Evolutionary conservation across 1,140 invertebrate genomes (phyloP).

Genomic region (Ditylenchus dipsaci): DNA sequence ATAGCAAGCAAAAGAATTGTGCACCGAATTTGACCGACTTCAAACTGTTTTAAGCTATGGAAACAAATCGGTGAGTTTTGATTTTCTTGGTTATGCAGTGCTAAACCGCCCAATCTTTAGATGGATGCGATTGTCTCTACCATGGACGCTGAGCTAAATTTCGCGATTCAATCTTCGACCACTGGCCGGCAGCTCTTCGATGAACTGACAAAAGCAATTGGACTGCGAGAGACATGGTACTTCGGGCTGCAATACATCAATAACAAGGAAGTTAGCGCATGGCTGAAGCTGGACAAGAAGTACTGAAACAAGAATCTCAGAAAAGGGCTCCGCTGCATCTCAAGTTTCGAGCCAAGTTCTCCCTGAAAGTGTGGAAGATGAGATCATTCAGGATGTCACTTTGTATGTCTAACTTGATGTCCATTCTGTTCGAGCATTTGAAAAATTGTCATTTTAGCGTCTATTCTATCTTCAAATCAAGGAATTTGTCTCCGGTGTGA

Average conservation of each 20-base stretch:
- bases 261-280: constrained; percentile 90
- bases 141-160: constrained; percentile 70
- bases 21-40: too few relatives aligned
- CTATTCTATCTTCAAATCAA: constrained; percentile 68
- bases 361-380: constrained; percentile 73
- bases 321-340: constrained; percentile 95
- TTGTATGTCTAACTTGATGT: constrained; percentile 7
- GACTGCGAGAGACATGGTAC: constrained; percentile 97
- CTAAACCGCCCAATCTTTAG: background rate
- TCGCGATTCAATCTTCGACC: constrained; percentile 98
- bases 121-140: background rate
- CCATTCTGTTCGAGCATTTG: background rate
- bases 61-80: too few relatives aligned
- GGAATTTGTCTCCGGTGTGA: constrained; percentile 64
- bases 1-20: too few relatives aligned
- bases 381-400: constrained; percentile 30
- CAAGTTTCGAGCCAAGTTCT: constrained; percentile 99
- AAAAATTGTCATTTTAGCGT: constrained; percentile 58
- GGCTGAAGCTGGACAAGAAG: constrained; percentile 93
- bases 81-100: too few relatives aligned
- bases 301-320: constrained; percentile 80
- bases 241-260: constrained; percentile 98
- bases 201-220: constrained; percentile 97
- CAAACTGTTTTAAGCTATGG: too few relatives aligned
- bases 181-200: constrained; percentile 99